These are phyloP conservation scores for Piaya cayana DNA, from an alignment of 2,113 vertebrate species.

Conservation along the genomic window DNA sequence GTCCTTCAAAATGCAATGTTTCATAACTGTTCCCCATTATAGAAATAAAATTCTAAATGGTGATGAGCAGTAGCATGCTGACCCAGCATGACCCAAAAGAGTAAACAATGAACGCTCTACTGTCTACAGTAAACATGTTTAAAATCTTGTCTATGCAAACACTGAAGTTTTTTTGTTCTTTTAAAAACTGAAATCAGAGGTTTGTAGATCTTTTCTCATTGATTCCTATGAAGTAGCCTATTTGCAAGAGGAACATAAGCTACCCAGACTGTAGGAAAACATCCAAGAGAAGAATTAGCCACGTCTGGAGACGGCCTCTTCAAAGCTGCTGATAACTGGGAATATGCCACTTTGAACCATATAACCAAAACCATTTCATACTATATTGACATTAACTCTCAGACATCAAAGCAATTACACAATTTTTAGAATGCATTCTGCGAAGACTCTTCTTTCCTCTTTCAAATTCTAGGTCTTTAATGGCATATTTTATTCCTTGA, in stretches of 20 bases:
- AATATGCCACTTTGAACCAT: neutral
- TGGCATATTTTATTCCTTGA: neutral
- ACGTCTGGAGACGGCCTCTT: neutral
- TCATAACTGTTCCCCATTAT: neutral
- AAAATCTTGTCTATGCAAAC: neutral
- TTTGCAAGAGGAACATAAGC: neutral
- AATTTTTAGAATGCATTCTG: neutral
- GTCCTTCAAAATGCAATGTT: neutral
- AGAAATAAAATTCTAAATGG: neutral
- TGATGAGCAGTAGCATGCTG: neutral
- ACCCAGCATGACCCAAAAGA: neutral
- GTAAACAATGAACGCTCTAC: neutral
- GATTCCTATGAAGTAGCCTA: neutral
- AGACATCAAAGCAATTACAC: neutral
- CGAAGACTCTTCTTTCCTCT: neutral
- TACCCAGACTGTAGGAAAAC: neutral
- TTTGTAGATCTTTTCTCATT: neutral
- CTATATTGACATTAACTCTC: neutral
- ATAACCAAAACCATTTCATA: neutral
- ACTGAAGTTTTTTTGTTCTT: neutral
- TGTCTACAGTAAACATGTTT: neutral
- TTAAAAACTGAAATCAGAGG: neutral
- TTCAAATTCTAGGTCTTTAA: neutral
- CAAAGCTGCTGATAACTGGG: neutral
- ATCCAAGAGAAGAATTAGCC: neutral